phyloP scores from a whole-genome alignment of 2,113 vertebrate species.

The Columba janthina region DNA sequence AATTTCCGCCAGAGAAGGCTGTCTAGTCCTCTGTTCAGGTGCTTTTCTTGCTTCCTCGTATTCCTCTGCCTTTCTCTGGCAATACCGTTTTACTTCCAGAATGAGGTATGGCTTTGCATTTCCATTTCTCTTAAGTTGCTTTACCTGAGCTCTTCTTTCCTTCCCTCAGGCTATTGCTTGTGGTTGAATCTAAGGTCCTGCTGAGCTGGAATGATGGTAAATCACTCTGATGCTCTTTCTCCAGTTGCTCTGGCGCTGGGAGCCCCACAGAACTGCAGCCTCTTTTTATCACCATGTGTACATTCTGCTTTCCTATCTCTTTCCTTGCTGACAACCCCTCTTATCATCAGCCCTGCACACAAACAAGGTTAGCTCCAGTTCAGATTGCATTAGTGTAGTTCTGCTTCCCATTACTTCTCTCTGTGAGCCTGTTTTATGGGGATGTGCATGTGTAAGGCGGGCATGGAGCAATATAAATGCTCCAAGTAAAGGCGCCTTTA shows the following conservation, averaged over 20 bases:
- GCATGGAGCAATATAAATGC: background rate
- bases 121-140: background rate
- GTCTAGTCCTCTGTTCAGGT: background rate
- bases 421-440: background rate
- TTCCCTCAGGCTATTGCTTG: background rate
- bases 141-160: background rate
- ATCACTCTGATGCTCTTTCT: background rate
- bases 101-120: background rate
- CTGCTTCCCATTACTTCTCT: conserved; percentile 36
- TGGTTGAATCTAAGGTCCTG: background rate
- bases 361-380: conserved; percentile 59
- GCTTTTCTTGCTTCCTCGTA: background rate
- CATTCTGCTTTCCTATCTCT: background rate
- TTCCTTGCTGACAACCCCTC: conserved; percentile 29
- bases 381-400: conserved; percentile 48
- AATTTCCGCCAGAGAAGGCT: background rate
- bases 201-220: background rate
- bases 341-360: conserved; percentile 12
- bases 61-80: background rate
- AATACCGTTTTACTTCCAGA: background rate
- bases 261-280: background rate
- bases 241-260: background rate
- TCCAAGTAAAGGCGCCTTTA: background rate
- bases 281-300: background rate
- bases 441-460: background rate